phyloP scores from a whole-genome alignment of 2,113 vertebrate genomes.

The Boulengeromyrus knoepffleri region DNA sequence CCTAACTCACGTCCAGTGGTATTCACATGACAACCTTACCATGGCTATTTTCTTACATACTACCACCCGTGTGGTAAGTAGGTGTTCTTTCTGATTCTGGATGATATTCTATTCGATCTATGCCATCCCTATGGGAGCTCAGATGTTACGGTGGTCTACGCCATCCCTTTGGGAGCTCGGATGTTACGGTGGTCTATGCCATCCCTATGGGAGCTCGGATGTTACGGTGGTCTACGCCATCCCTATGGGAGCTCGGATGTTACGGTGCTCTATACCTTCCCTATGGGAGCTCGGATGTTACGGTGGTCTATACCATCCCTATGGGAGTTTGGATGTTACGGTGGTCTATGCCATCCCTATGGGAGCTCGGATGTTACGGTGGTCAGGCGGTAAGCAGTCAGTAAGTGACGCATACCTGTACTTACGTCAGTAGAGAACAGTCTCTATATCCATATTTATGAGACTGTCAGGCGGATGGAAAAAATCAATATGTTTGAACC shows the following conservation, averaged over 20 bases:
- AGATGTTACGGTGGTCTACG: no score
- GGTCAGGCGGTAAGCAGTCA: not conserved
- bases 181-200: no score
- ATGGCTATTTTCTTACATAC: not conserved
- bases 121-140: not conserved
- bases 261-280: no score
- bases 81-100: not conserved
- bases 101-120: not conserved
- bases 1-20: not conserved
- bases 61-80: not conserved
- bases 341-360: no score
- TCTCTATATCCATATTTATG: not conserved
- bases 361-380: no score
- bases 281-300: no score
- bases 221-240: no score
- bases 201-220: no score
- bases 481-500: not conserved
- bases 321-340: no score
- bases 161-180: no score
- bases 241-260: no score
- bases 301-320: no score
- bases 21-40: not conserved
- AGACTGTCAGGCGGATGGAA: not conserved
- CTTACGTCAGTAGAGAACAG: not conserved
- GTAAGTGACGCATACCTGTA: not conserved